Base-by-base conservation (phyloP, 2,888 invertebrate genomes). In the Caenorhabditis uteleia region DNA sequence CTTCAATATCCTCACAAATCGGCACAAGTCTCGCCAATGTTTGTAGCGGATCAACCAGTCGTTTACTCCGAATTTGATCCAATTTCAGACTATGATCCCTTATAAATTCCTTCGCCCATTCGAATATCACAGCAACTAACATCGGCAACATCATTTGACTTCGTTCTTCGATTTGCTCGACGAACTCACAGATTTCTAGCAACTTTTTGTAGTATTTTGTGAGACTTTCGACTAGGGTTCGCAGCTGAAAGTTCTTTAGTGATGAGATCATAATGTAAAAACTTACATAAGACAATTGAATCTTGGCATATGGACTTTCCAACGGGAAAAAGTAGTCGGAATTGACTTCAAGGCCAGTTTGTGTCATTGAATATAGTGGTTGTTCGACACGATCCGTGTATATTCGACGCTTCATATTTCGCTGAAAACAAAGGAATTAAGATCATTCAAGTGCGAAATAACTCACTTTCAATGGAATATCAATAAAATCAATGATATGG, bases 401-500 rank as follows among this genome's bases (percentile, higher is more conserved):
- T 10, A 58, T 48, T 27, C 59, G 29, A 14, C 51, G 51, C 29
- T 55, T 40, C 33, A 47, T 49, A 20, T 49, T 58, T 29, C 54
- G 40, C 62, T 62, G 33, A 29, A 64, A 53, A 23, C 6, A 39
- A 29, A 2, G 31, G 38, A 6, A 8, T 26, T 31, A 21, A 16
- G 8, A 8, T 23, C 8, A 31, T 46, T 33, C 3, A 10, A 46
- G 6, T 34, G 8, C 6, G 18, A 46, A 34, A 21, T 7, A 21
- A 26, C 23, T 14, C 10, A 62, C 55, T 25, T 57, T 62, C 10
- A 62, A 12, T 0, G 57, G 58, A 21, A 64, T 12, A 38, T 64
- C 64, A 12, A 65, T 34, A 20, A 65, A 65, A 33, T 65, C 65
- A 12, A 65, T 55, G 2, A 65, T 45, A 38, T 65, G 59, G n/a